Conservation (phyloP, 2,797 vertebrate species). For the Tauraco hartlaubi region DNA sequence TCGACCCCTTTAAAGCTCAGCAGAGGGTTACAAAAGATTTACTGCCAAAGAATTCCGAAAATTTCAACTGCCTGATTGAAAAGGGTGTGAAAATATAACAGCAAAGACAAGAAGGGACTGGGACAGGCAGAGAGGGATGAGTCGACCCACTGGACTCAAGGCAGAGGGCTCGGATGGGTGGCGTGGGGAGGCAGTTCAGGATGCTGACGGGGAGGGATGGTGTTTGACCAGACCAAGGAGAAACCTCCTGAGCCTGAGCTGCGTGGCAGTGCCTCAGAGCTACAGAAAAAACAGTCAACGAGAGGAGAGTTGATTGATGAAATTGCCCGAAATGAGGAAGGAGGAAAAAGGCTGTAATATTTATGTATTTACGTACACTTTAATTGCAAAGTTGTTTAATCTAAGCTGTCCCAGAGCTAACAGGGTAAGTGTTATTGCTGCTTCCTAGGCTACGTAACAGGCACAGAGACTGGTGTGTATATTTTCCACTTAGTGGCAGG, state of each 20-base stretch:
- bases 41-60: not conserved
- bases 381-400: slow-evolving; percentile 3
- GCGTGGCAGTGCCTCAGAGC: not conserved
- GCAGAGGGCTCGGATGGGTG: rapidly evolving
- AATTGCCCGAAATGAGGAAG: not conserved
- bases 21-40: not conserved
- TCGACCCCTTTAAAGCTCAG: not conserved
- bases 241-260: not conserved
- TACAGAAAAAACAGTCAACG: not conserved
- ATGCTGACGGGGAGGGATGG: not conserved
- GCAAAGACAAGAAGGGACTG: not conserved
- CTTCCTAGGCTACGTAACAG: not conserved
- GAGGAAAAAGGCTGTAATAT: not conserved
- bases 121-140: not conserved
- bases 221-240: not conserved
- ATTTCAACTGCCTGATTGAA: not conserved
- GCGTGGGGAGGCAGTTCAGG: not conserved
- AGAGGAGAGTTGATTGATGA: not conserved
- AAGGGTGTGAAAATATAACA: not conserved
- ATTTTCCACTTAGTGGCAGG: not conserved
- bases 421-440: not conserved
- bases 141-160: rapidly evolving
- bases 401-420: not conserved
- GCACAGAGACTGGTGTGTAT: not conserved
- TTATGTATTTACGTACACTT: not conserved